Base-by-base conservation (phyloP, 2,797 vertebrate genomes). In the Anguilla megastoma region DNA sequence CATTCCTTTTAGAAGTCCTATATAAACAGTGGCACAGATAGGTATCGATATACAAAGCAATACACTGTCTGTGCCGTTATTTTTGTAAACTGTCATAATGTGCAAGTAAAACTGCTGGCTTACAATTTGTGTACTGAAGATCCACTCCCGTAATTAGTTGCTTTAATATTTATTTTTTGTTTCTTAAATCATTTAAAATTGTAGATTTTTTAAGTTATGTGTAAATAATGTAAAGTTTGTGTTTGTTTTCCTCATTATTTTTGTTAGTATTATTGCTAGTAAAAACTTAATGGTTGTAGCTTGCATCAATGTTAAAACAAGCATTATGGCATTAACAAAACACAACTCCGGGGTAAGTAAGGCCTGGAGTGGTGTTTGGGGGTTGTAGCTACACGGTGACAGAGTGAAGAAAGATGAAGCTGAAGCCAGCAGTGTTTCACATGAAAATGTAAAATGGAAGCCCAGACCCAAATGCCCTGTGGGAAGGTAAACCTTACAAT, bases 181-280 rank as follows among this genome's bases (percentile, higher is more conserved):
- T 95, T 96, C 87, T 89, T 89, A 94, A 56, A 92, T 91, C 87
- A 85, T 92, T 58, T 93, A 92, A 94, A 87, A 84, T 83, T 82
- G 66, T 88, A 89, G 74, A 88, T 54, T 0, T 74, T 91, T 93
- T 91, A 95, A 96, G 96, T 96, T 95, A 95, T 94, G 92, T 97
- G 97, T 98, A 97, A 95, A 97, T 97, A 96, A 89, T 97, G 97
- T 98, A 98, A 94, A 98, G 95, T 2, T 92, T 94, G 89, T 94
- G 93, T 92, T 92, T 93, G 90, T 92, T 92, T 91, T 87, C 10
- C 88, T 69, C 96, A 95, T 5, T 45, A 45, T 95, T 93, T 95
- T 95, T 80, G 79, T 91, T 90, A 93, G 91, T 93, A 93, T 90
- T 92, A 90, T 94, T 94, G 93, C 91, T 94, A 93, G 93, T 94